Evolutionary conservation across 2,113 vertebrate genomes (phyloP), one percentile per base, ranked within the genome.

Genomic region (Brachyhypopomus occidentalis): DNA sequence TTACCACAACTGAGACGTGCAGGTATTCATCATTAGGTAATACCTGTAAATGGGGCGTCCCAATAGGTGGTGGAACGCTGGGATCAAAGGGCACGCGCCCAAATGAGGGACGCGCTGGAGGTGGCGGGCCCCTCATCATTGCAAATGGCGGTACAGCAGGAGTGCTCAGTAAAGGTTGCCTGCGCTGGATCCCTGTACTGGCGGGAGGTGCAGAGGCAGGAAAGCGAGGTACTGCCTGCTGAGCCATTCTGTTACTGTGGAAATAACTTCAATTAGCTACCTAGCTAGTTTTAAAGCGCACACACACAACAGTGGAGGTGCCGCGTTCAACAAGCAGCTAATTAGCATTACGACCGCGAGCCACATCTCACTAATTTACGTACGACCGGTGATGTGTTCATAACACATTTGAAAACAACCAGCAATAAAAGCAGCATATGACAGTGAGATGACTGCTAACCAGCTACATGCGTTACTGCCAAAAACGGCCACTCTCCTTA

Each of bases 1-100:
- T 27, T 34, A 73, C 45, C 45, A 14, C 45, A 14, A 52, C 45
- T 14, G 45, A 14, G 9, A 14, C 2, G 45, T 11, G 45, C 45
- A 52, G 45, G 45, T 52, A 52, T 14, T 14, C 0, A 14, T 52
- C 12, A 52, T 52, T 14, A 45, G 41, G 12, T 14, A 14, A 52
- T 92, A 96, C 95, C 95, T 96, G 95, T 14, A 96, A 85, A 81
- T 96, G 95, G 0, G 95, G 94, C 78, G 94, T 93, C 34, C 93
- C 95, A 89, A 96, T 94, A 0, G 95, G 95, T 0, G 95, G 95
- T 5, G 95, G 95, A 92, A 96, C 95, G 85, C 90, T 95, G 56
- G 94, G 95, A 79, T 96, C 95, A 67, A 96, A 95, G 0, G 95
- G 95, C 76, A 95, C 93, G 0, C 95, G 91, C 55, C 93, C 95